These are phyloP conservation scores for Tyria jacobaeae DNA, from an alignment of 2,888 invertebrate species.

Conservation along the genomic window DNA sequence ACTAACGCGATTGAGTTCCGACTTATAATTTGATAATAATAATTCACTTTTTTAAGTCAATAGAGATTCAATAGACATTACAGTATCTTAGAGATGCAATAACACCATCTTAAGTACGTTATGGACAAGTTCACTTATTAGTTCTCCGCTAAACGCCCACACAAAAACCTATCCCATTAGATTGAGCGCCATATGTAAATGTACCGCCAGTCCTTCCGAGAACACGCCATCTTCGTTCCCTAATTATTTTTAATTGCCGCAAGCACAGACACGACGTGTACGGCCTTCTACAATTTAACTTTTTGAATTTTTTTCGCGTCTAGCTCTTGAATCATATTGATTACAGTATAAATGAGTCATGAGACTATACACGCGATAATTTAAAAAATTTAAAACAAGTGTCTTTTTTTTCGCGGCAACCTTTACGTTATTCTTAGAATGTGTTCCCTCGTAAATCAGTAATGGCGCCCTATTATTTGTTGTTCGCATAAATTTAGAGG, in stretches of 20 bases:
- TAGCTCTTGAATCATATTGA: slow-evolving; percentile 78
- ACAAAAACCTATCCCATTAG: slow-evolving; percentile 43
- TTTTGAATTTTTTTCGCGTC: slow-evolving; percentile 82
- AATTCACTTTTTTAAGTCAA: slow-evolving; percentile 6
- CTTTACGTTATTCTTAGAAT: slow-evolving; percentile 73
- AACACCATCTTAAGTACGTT: slow-evolving; percentile 8
- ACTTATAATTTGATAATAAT: slow-evolving; percentile 4
- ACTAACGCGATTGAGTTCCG: no score
- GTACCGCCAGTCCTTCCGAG: slow-evolving; percentile 80
- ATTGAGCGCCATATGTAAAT: slow-evolving; percentile 81
- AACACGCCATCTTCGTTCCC: slow-evolving; percentile 80
- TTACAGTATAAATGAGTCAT: slow-evolving; percentile 76
- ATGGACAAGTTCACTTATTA: slow-evolving; percentile 12
- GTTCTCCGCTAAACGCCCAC: slow-evolving; percentile 38
- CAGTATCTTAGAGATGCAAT: slow-evolving; percentile 9
- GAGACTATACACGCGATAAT: slow-evolving; percentile 65
- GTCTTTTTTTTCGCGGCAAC: slow-evolving; percentile 71
- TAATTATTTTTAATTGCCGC: slow-evolving; percentile 87
- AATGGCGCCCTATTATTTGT: slow-evolving; percentile 84
- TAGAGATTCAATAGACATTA: slow-evolving; percentile 6
- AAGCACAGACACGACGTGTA: slow-evolving; percentile 71
- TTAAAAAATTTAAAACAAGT: slow-evolving; percentile 69
- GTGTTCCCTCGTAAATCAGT: slow-evolving; percentile 77
- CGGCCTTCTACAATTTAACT: slow-evolving; percentile 81
- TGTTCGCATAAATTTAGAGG: slow-evolving; percentile 74